Evolutionary conservation across 1,140 invertebrate species (phyloP).

Genomic region (Macrocentrus cingulum): DNA sequence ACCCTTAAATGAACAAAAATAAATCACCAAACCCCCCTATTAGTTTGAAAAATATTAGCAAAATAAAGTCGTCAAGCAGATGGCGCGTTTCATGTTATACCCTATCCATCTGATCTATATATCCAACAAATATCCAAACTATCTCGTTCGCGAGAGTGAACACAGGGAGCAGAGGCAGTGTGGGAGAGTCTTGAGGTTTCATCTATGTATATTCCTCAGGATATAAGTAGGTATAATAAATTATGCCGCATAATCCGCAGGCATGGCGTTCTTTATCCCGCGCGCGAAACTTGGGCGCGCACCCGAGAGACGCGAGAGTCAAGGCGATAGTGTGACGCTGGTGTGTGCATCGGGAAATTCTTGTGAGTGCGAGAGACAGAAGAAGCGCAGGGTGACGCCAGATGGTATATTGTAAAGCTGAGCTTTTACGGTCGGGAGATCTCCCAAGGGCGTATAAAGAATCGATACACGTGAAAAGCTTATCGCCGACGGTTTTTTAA

Average conservation of each 20-base stretch:
- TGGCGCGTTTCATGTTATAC: too few species aligned
- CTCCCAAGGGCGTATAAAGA: conserved; percentile 8
- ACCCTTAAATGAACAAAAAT: too few species aligned
- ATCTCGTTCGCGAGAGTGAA: too few species aligned
- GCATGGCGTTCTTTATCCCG: conserved; percentile 2
- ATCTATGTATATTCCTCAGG: neutral
- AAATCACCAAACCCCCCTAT: too few species aligned
- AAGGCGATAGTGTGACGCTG: too few species aligned
- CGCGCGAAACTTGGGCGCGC: neutral
- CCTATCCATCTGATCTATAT: too few species aligned
- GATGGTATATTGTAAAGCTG: conserved; percentile 16
- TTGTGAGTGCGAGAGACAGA: neutral
- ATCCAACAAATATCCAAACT: too few species aligned
- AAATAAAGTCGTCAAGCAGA: too few species aligned
- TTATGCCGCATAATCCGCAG: conserved; percentile 8
- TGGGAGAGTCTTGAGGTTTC: neutral
- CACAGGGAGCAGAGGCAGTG: too few species aligned
- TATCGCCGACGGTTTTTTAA: conserved; percentile 7
- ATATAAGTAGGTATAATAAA: neutral
- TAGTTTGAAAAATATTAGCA: too few species aligned
- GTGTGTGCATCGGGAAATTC: neutral
- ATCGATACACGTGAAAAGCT: conserved; percentile 13
- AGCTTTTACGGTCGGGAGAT: conserved; percentile 3
- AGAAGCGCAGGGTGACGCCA: neutral
- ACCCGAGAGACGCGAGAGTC: conserved; percentile 9